Base-by-base conservation (phyloP, 2,113 vertebrate species). In the Murina feae region DNA sequence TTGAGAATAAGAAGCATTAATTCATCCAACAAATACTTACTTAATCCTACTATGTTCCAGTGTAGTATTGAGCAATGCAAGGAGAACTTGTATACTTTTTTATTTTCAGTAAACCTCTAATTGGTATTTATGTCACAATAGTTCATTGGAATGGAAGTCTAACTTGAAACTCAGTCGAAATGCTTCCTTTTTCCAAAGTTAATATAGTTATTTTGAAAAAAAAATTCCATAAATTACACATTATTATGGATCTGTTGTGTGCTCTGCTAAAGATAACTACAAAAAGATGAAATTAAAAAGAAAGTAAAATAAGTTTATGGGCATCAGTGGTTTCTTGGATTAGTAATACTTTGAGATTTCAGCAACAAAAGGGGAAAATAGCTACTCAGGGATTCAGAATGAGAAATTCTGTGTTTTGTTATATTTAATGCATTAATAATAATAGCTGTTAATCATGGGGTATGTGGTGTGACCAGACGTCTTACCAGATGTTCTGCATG, bases 31-130 rank as follows among this genome's bases (percentile, higher is more conserved):
- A 89, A 91, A 58, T 82, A 76, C 63, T 93, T 91, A 55, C 42
- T 80, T 42, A 68, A 42, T 71, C 7, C 14, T 39, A 5, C 35
- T 69, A 0, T 21, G 13, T 69, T 82, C 25, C 21, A 79, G 8
- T 11, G 47, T 80, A 39, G 23, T 49, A 12, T 12, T 74, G 28
- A 80, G 14, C 25, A 25, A 2, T 35, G 0, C 6, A 69, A 63
- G 11, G 21, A 72, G 0, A 92, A 16, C 2, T 39, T 71, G 16
- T 9, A 37, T 53, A 55, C 4, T 21, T 90, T 88, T 68, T 68
- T 8, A 72, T 93, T 95, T 95, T 90, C 58, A 84, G 1, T 83
- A 87, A 95, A 76, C 32, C 6, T 87, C 49, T 76, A 74, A 28
- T 44, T 76, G 30, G 69, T 30, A 44, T 21, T 68, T 86, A 60